phyloP scores from a whole-genome alignment of 2,888 invertebrate species.

The Pterobdella sp. region DNA sequence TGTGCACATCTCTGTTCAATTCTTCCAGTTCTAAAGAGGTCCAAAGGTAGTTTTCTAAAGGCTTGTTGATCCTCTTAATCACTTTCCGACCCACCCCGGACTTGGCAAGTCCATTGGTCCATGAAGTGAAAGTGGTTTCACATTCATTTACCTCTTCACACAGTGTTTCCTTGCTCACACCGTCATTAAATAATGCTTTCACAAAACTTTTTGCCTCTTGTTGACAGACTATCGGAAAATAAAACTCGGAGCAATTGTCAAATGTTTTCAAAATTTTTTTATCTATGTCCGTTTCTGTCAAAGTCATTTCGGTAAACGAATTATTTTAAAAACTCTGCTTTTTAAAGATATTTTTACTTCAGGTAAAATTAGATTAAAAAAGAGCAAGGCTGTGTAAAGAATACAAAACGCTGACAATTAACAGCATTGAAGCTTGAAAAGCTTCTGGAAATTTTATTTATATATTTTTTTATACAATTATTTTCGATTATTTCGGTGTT shows the following conservation, averaged over 20 bases:
- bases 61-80: slow-evolving; percentile 26
- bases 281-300: slow-evolving; percentile 17
- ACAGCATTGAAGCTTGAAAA: not conserved
- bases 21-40: slow-evolving; percentile 10
- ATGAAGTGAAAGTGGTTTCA: slow-evolving; percentile 18
- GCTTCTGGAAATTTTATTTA: no score
- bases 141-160: slow-evolving; percentile 18
- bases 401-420: not conserved
- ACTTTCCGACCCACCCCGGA: slow-evolving; percentile 22
- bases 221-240: slow-evolving; percentile 20
- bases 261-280: slow-evolving; percentile 24
- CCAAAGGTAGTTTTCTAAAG: slow-evolving; percentile 26
- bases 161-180: slow-evolving; percentile 8
- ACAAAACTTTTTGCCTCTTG: slow-evolving; percentile 20
- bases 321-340: not conserved
- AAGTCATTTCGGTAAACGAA: no score
- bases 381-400: not conserved
- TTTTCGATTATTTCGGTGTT: no score
- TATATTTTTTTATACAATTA: no score
- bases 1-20: slow-evolving; percentile 14
- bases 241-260: not conserved
- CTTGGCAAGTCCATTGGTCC: slow-evolving; percentile 20
- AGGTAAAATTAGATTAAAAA: not conserved
- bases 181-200: slow-evolving; percentile 13
- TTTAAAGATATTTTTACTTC: not conserved